Base-by-base conservation (phyloP, 1,140 invertebrate species). In the Rhopalosiphum maidis region DNA sequence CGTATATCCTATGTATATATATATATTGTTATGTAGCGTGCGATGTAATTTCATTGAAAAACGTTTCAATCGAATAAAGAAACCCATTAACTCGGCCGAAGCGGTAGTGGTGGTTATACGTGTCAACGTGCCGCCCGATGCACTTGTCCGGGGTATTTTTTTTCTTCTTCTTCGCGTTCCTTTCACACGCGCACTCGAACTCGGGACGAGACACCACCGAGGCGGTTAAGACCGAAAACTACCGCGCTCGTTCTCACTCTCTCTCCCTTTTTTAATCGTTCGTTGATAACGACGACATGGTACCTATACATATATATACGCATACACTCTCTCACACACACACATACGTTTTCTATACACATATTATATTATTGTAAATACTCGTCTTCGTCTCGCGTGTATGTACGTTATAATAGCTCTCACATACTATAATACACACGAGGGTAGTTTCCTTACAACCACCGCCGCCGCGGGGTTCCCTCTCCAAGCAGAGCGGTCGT, bases 1-100 rank as follows among this genome's bases (percentile, higher is more conserved):
- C 35, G 82, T 85, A 85, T 82, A 86, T 41, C 37, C 11, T 25
- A 46, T 18, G n/a, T n/a, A n/a, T 43, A 30, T 86, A 41, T 11
- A 11, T 15, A 46, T 86, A 86, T 43, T 86, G 30, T 86, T 85
- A 11, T 88, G 46, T 37, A 37, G 46, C 35, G 46, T n/a, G 43
- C 11, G 23, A 41, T 43, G 43, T 87, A 48, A 88, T 54, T 54
- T 51, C 87, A 54, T 88, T 88, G 87, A 51, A 88, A 88, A 88
- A 88, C 48, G 88, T 55, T 90, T 37, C 48, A n/a, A 55, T 55
- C 51, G 88, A 90, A 90, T 55, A 60, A 90, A 90, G 88, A 90
- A 90, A 60, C 88, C 51, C 54, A 90, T 90, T 90, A 60, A 90
- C 88, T 90, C 88, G 88, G 88, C 8, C 22, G 88, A 9, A 4